These are phyloP conservation scores for Vidua macroura DNA, from an alignment of 2,113 vertebrate genomes.

Conservation along the genomic window DNA sequence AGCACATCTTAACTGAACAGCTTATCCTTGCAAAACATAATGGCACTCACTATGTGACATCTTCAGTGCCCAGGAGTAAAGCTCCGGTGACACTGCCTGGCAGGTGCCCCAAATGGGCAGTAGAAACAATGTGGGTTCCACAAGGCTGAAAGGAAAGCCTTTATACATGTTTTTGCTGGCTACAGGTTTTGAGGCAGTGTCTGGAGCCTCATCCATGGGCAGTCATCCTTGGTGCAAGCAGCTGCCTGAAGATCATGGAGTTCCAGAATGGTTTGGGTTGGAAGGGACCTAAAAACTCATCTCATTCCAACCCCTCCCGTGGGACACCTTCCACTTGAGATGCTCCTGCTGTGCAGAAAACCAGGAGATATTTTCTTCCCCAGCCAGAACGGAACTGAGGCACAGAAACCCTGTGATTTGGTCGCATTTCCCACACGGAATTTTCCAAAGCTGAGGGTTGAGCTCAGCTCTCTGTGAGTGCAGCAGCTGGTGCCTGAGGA, in stretches of 20 bases:
- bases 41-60: not conserved
- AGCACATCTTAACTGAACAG: not conserved
- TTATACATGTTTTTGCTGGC: not conserved
- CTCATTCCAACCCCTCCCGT: not conserved
- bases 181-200: not conserved
- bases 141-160: not conserved
- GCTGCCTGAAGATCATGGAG: not conserved
- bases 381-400: not conserved
- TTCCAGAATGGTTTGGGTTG: not conserved
- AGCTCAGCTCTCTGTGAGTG: not conserved
- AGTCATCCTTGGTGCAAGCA: not conserved
- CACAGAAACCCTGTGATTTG: not conserved
- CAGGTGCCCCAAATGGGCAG: not conserved
- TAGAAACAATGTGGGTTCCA: not conserved
- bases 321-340: not conserved
- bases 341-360: not conserved
- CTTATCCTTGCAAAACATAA: not conserved
- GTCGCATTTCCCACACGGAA: fast-evolving
- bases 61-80: not conserved
- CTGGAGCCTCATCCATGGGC: not conserved
- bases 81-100: fast-evolving
- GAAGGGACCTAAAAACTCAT: not conserved
- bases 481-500: not conserved
- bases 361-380: not conserved
- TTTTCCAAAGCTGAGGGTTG: not conserved